Percentiles rank a stretch among this genome's conserved stretches.
Conservation (phyloP, 1,140 invertebrate genomes). For the Diuraphis noxia region DNA sequence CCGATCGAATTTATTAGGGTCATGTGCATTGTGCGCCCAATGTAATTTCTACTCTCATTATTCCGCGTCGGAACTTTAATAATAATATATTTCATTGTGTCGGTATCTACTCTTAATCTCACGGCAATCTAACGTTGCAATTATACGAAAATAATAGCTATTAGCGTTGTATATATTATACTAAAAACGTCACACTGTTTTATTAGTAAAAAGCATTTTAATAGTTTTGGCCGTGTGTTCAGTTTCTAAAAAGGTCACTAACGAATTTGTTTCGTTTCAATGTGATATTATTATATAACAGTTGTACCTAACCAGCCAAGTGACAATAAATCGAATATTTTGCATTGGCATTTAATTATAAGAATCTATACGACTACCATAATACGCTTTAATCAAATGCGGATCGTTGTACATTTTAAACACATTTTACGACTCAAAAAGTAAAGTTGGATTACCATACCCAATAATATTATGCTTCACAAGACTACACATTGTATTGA, state of each 20-base stretch:
- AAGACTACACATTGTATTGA: neutral
- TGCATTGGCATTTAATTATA: neutral
- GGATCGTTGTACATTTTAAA: neutral
- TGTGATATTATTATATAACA: neutral
- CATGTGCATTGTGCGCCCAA: conserved; percentile 18
- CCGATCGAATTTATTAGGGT: conserved; percentile 31
- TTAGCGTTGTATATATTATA: neutral
- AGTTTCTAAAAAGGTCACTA: neutral
- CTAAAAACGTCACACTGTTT: neutral
- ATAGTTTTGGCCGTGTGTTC: neutral
- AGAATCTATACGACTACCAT: neutral
- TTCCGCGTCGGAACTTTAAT: neutral
- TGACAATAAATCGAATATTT: neutral
- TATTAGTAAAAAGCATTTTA: neutral
- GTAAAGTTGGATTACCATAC: neutral
- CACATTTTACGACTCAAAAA: neutral
- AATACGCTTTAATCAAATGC: neutral
- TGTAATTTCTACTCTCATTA: conserved; percentile 3
- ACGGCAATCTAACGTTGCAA: neutral
- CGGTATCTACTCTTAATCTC: neutral
- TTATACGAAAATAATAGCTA: neutral
- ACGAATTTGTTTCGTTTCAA: conserved; percentile 2
- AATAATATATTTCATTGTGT: conserved; percentile 7
- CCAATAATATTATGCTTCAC: neutral
- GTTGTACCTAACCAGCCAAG: neutral